Base-by-base conservation (phyloP, 2,113 vertebrate species). In the Cavia aperea region DNA sequence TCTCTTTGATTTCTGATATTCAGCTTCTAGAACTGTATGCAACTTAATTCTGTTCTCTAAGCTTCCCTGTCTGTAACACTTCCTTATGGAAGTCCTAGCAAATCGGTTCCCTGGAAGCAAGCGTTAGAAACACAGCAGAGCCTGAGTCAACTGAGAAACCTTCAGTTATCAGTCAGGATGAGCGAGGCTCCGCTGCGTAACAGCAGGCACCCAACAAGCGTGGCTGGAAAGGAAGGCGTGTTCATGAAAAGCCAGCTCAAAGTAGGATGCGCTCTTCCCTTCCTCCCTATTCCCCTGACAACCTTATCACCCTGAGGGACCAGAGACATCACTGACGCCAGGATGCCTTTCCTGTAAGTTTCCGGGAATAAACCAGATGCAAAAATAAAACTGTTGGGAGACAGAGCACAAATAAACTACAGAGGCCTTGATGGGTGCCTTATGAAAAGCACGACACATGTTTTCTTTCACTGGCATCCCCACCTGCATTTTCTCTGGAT, bases 21-120 rank as follows among this genome's bases (percentile, higher is more conserved):
- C 12, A 86, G 19, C 68, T 70, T 89, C 63, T 43, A 62, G 56
- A 93, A 83, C 39, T 23, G 1, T 11, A 29, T 60, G 60, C 81
- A 81, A 83, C 60, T 62, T 15, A 10, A 56, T 31, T 49, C 62
- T 63, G 21, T 26, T 49, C 2, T 39, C 60, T 39, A 19, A 58
- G 23, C 2, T 33, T 1, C 33, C 23, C 7, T 0, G 2, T 46
- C 14, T 4, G 10, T 70, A 43, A 66, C 4, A 23, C 86, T 36
- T 75, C 77, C 5, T 78, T 54, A n/a, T 0, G n/a, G 79, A 1
- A 11, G 23, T 39, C 58, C 18, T 19, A 68, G 60, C 39, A 39
- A 81, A 86, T 14, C 8, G 33, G 54, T 10, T 21, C 2, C 3
- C 4, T n/a, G 5, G n/a, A 51, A 70, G 15, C 68, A 60, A 87